A percentile compares a stretch with the other conserved stretches of the same genome.
Evolutionary conservation across 2,113 vertebrate species (phyloP).

Genomic region (Zapus hudsonius): DNA sequence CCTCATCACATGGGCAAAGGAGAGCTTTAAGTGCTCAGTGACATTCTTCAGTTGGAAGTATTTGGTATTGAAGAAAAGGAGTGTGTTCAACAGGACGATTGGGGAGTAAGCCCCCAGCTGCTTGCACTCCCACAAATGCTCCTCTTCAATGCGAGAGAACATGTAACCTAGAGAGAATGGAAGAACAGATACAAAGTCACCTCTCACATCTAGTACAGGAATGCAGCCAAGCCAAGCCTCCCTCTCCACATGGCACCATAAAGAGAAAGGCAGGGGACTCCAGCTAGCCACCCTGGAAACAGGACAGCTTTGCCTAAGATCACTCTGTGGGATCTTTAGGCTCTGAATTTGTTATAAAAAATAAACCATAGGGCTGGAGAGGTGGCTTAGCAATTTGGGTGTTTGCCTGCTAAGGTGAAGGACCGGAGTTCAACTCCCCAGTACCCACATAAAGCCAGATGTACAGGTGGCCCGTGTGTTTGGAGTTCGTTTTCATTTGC

Average conservation of each 20-base stretch:
- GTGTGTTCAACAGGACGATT: conserved; percentile 97
- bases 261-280: not conserved
- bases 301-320: not conserved
- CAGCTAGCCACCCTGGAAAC: not conserved
- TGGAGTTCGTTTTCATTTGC: no score
- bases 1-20: conserved; percentile 96
- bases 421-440: no score
- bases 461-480: no score
- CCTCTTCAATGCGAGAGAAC: conserved; percentile 97
- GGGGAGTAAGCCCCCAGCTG: conserved; percentile 98
- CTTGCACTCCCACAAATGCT: conserved; percentile 97
- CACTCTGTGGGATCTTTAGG: not conserved
- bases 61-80: conserved; percentile 99
- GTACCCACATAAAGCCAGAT: no score
- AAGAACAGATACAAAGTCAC: not conserved
- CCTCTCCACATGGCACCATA: not conserved
- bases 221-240: no score
- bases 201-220: not conserved
- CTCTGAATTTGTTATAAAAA: not conserved
- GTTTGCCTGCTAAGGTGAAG: no score
- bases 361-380: no score
- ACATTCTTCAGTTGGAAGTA: conserved; percentile 94
- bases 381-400: no score
- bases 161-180: conserved; percentile 88
- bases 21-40: conserved; percentile 95